A percentile compares a stretch with the other conserved stretches of the same genome.
phyloP scores from a whole-genome alignment of 2,113 vertebrate species.

The Ptilonorhynchus violaceus region DNA sequence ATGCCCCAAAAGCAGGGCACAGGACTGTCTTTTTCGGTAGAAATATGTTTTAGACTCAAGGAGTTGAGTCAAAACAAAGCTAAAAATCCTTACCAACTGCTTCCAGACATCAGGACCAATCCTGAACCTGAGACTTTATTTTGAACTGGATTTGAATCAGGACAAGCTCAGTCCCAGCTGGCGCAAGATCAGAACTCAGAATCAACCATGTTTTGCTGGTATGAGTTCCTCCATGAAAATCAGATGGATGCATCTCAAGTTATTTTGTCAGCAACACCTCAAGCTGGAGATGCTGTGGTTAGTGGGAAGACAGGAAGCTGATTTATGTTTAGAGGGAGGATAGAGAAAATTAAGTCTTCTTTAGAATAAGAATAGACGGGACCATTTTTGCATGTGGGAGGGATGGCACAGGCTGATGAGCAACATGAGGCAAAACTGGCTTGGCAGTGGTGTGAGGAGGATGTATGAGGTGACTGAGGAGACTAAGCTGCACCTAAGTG shows the following conservation, averaged over 20 bases:
- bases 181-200: not conserved
- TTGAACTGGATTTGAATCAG: not conserved
- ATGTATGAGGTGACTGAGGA: not conserved
- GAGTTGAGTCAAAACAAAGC: not conserved
- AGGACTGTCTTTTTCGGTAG: not conserved
- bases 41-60: not conserved
- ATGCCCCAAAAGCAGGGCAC: not conserved
- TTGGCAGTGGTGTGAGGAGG: not conserved
- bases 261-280: not conserved
- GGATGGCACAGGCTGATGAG: not conserved
- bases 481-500: not conserved
- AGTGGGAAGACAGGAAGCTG: not conserved
- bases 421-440: not conserved
- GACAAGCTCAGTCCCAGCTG: not conserved
- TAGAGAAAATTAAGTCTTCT: not conserved
- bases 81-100: not conserved
- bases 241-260: not conserved
- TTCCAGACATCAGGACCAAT: not conserved
- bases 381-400: not conserved
- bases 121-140: not conserved
- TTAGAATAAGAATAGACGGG: not conserved
- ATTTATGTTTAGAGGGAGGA: not conserved
- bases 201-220: not conserved
- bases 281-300: not conserved
- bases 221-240: not conserved